phyloP scores from a whole-genome alignment of 2,797 vertebrate species.

The Florisuga fusca region DNA sequence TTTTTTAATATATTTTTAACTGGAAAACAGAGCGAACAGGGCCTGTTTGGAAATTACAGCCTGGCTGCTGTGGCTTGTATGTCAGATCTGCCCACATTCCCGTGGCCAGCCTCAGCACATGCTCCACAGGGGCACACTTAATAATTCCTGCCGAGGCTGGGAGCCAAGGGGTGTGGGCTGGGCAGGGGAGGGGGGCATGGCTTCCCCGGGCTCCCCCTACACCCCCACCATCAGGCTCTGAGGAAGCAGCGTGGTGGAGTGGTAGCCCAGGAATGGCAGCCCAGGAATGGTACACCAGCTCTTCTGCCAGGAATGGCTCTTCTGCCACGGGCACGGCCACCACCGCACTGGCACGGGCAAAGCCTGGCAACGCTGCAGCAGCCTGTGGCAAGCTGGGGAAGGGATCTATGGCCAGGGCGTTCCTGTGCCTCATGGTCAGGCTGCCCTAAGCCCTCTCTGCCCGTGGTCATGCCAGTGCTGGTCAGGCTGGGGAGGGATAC shows the following conservation, averaged over 20 bases:
- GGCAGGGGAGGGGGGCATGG: neutral
- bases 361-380: neutral
- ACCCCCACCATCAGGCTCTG: accelerated
- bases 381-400: accelerated
- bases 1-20: slow-evolving; percentile 81
- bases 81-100: slow-evolving; percentile 79
- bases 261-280: neutral
- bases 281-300: neutral
- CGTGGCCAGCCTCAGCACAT: slow-evolving; percentile 77
- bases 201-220: neutral
- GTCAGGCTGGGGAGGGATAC: neutral
- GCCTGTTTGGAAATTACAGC: slow-evolving; percentile 76
- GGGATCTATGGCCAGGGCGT: neutral
- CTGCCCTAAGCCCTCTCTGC: neutral
- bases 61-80: slow-evolving; percentile 76
- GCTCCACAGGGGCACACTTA: slow-evolving; percentile 74
- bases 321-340: accelerated
- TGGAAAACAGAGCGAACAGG: slow-evolving; percentile 66
- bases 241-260: neutral
- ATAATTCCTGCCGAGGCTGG: slow-evolving; percentile 62
- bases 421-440: neutral
- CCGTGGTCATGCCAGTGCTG: neutral
- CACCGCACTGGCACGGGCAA: accelerated
- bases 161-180: slow-evolving; percentile 49
- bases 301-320: neutral